Evolutionary conservation across 1,140 invertebrate species (phyloP).

Genomic region (Apis laboriosa): DNA sequence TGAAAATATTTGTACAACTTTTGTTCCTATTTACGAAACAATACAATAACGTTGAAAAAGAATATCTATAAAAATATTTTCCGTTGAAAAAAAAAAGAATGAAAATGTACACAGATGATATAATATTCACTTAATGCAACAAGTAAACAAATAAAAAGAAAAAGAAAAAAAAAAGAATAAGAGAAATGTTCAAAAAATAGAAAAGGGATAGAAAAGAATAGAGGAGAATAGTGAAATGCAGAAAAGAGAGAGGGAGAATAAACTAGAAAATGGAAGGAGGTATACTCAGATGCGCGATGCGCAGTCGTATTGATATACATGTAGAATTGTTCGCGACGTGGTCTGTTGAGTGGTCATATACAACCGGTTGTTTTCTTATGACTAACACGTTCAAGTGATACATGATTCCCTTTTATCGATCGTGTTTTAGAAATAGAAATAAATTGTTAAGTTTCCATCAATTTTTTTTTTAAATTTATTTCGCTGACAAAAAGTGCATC

Average conservation of each 20-base stretch:
- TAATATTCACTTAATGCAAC: background rate
- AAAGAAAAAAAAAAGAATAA: background rate
- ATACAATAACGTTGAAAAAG: background rate
- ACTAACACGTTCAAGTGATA: background rate
- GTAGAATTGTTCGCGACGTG: slow-evolving; percentile 30
- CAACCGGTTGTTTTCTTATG: slow-evolving; percentile 3
- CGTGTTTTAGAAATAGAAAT: background rate
- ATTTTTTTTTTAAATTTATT: background rate
- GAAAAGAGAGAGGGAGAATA: background rate
- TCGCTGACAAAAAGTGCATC: background rate
- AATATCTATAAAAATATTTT: background rate
- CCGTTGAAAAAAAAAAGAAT: background rate
- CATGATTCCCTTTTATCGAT: slow-evolving; percentile 2
- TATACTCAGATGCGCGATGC: slow-evolving; percentile 20
- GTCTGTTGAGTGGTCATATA: slow-evolving; percentile 8
- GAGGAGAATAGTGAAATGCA: background rate
- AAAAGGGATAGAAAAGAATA: background rate
- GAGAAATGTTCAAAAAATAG: too few species aligned
- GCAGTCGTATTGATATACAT: slow-evolving; percentile 27
- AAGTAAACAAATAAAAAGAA: background rate
- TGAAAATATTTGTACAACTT: background rate
- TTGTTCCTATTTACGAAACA: background rate
- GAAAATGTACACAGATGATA: background rate
- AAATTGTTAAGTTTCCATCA: background rate
- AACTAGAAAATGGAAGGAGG: slow-evolving; percentile 5